Evolutionary conservation across 1,140 invertebrate species (phyloP).

Genomic region (Prorops nasuta): DNA sequence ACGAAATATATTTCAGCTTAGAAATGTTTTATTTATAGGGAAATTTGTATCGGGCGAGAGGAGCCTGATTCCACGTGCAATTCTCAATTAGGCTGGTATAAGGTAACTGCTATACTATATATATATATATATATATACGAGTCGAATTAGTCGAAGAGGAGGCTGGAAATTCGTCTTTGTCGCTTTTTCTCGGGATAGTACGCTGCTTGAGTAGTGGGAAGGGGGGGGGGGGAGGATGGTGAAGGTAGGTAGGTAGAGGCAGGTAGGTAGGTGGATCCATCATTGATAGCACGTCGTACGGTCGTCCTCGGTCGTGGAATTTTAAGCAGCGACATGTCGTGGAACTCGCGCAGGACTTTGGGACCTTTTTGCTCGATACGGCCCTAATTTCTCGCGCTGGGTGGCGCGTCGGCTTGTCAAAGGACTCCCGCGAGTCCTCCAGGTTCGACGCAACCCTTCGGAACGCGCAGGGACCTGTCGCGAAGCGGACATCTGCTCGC

Average conservation of each 20-base stretch:
- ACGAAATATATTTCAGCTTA: too few relatives aligned
- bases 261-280: slow-evolving; percentile 35
- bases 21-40: too few relatives aligned
- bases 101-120: too few relatives aligned
- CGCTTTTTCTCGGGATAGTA: slow-evolving; percentile 3
- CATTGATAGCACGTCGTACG: slow-evolving; percentile 43
- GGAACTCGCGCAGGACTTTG: slow-evolving; percentile 22
- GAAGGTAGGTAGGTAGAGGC: slow-evolving; percentile 10
- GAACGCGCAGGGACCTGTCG: too few relatives aligned
- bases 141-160: too few relatives aligned
- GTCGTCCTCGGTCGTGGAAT: slow-evolving; percentile 34
- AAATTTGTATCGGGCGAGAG: too few relatives aligned
- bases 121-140: background rate
- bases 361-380: slow-evolving; percentile 37
- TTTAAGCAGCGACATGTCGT: slow-evolving; percentile 45
- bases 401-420: slow-evolving; percentile 45
- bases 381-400: slow-evolving; percentile 46
- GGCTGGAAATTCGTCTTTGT: background rate
- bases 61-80: too few relatives aligned
- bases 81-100: too few relatives aligned
- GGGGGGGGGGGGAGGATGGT: slow-evolving; percentile 20
- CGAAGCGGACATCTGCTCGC: too few relatives aligned
- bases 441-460: slow-evolving; percentile 15
- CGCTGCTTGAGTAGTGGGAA: slow-evolving; percentile 13
- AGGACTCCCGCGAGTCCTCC: slow-evolving; percentile 15